Evolutionary conservation across 2,113 vertebrate species (phyloP).

Genomic region (Herpailurus yagouaroundi): DNA sequence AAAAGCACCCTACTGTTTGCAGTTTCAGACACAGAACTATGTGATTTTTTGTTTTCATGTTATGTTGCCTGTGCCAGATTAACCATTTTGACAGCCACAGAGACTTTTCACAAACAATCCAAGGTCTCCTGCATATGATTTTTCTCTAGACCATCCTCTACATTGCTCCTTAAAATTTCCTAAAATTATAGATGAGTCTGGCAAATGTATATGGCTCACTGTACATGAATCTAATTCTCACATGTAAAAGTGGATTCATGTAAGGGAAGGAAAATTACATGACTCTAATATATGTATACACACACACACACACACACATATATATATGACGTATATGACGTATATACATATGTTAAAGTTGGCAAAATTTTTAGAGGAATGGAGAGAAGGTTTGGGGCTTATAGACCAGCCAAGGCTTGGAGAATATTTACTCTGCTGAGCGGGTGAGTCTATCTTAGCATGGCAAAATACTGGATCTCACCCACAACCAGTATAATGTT

Average conservation of each 20-base stretch:
- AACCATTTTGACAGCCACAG: not conserved
- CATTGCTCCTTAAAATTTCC: constrained; percentile 40
- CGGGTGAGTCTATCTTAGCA: not conserved
- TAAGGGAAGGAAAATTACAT: constrained; percentile 21
- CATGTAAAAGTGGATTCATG: not conserved
- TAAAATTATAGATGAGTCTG: not conserved
- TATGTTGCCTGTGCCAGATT: not conserved
- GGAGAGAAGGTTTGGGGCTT: not conserved
- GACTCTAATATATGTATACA: not conserved
- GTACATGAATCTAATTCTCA: constrained; percentile 38
- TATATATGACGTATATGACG: too few relatives aligned
- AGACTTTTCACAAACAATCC: not conserved
- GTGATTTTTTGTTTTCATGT: not conserved
- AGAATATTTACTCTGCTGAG: not conserved
- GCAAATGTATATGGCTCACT: constrained; percentile 42
- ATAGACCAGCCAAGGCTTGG: not conserved
- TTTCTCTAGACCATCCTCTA: not conserved
- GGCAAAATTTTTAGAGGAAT: not conserved
- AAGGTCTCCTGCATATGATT: not conserved
- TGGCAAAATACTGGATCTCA: constrained; percentile 42
- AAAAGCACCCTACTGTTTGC: not conserved
- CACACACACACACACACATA: too few relatives aligned
- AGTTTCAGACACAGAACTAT: constrained; percentile 35
- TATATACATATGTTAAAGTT: not conserved
- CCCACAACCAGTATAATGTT: not conserved